Base-by-base conservation (phyloP, 2,888 invertebrate species). In the Podabrus alpinus region DNA sequence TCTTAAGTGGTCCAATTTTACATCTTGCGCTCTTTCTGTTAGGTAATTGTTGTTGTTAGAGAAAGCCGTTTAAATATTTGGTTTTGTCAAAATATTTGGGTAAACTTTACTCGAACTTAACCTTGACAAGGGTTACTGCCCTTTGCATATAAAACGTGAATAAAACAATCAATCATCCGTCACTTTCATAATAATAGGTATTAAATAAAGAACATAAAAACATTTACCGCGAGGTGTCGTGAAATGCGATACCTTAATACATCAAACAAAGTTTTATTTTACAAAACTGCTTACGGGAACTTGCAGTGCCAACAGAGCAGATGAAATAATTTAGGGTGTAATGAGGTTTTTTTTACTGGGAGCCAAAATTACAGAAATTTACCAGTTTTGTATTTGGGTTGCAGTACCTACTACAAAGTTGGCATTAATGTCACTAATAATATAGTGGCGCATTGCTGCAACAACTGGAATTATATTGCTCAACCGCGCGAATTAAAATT, bases 241-340 rank as follows among this genome's bases (percentile, higher is more conserved):
- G 73, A 73, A 68, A 73, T 69, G 73, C 16, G 64, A 69, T 73
- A 69, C 64, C 17, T 69, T 73, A 61, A 69, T 73, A 73, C 29
- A 72, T 72, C 72, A 73, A 73, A 71, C 19, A 73, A 61, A 69
- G 68, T 73, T 73, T 66, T 69, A 64, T 68, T 73, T 73, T 45
- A 59, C 25, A 11, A 69, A 68, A 69, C 66, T 64, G 69, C 69
- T 69, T 62, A 66, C 59, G 17, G 69, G 62, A 64, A 64, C n/a
- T 19, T 64, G 17, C 21, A 62, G 68, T 73, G 59, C 59, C 25
- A 68, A 69, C 73, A 64, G 13, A 19, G 21, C 62, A 62, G 68
- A 61, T 16, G 68, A 72, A 68, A 68, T 72, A 72, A 72, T 72
- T 68, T 61, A 29, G 61, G 16, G 68, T 45, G 61, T 68, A 72